These are phyloP conservation scores for Drosophila eohydei DNA, from an alignment of 2,888 invertebrate genomes.

Conservation along the genomic window DNA sequence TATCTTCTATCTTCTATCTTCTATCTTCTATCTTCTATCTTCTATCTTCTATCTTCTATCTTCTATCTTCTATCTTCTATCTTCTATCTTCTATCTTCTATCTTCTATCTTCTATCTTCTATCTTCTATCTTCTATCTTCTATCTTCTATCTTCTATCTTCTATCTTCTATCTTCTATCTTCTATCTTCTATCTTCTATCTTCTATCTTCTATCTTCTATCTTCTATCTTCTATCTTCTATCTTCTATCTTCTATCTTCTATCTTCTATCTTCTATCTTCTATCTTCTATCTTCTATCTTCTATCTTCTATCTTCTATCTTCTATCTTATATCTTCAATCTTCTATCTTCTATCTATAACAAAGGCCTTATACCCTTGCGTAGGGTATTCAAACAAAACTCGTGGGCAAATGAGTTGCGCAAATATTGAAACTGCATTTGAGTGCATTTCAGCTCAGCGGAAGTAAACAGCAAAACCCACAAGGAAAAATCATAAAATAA, in stretches of 20 bases:
- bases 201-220: not conserved
- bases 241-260: not conserved
- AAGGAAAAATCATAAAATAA: not conserved
- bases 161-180: not conserved
- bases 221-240: not conserved
- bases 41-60: too few relatives aligned
- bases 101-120: too few relatives aligned
- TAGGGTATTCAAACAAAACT: slow-evolving; percentile 23
- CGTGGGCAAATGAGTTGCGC: slow-evolving; percentile 65
- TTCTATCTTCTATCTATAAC: not conserved
- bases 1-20: too few relatives aligned
- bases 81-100: too few relatives aligned
- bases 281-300: not conserved
- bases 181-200: not conserved
- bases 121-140: too few relatives aligned
- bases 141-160: too few relatives aligned
- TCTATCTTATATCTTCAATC: not conserved
- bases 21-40: too few relatives aligned
- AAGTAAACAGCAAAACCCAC: slow-evolving; percentile 45
- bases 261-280: not conserved
- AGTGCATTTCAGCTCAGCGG: slow-evolving; percentile 56
- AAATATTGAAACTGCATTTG: slow-evolving; percentile 68
- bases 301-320: not conserved
- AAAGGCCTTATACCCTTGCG: too few relatives aligned
- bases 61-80: too few relatives aligned